Conservation (phyloP, 2,888 invertebrate genomes). For the Muschampia plurimacula region DNA sequence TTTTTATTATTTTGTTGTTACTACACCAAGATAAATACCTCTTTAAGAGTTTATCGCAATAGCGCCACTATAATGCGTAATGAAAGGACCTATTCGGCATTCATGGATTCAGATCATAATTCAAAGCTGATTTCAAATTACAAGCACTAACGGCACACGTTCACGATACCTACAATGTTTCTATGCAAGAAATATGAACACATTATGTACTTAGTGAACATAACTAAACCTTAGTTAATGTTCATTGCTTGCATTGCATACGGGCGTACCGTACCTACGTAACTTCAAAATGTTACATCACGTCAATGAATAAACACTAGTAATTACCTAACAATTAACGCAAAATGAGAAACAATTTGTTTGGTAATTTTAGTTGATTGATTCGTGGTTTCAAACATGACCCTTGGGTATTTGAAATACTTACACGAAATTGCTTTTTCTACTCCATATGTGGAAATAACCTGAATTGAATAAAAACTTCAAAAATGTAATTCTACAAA, state of each 20-base stretch:
- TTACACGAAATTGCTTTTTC: neutral
- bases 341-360: constrained; percentile 33
- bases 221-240: constrained; percentile 18
- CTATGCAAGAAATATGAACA: neutral
- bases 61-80: constrained; percentile 22
- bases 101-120: constrained; percentile 36
- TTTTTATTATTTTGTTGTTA: neutral
- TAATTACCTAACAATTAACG: constrained; percentile 35
- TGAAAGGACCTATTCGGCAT: constrained; percentile 38
- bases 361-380: constrained; percentile 19
- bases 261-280: constrained; percentile 10
- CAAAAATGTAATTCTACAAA: too few relatives aligned
- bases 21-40: neutral
- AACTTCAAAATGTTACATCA: constrained; percentile 27
- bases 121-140: constrained; percentile 10
- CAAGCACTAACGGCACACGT: constrained; percentile 19
- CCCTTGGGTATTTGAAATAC: neutral
- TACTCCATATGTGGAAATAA: neutral
- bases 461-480: too few relatives aligned
- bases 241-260: constrained; percentile 26
- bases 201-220: constrained; percentile 9
- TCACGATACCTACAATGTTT: neutral
- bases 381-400: constrained; percentile 26
- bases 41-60: constrained; percentile 18
- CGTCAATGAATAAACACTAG: constrained; percentile 16